These are phyloP conservation scores for Sandelia bainsii DNA, from an alignment of 2,797 vertebrate species.

Conservation along the genomic window DNA sequence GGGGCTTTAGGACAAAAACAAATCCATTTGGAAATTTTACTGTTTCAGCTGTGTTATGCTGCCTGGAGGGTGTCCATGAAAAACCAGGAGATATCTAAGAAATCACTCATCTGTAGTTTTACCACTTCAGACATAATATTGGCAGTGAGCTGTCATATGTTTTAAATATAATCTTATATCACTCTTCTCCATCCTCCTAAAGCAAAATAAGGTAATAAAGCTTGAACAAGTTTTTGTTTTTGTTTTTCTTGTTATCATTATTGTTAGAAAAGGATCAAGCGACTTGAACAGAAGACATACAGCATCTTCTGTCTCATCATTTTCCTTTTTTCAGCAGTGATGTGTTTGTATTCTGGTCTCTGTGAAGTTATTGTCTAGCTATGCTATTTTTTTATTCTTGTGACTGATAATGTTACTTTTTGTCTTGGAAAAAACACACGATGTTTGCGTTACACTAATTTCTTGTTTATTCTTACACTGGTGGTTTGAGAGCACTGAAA, in stretches of 20 bases:
- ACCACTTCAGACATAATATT: slow-evolving; percentile 67
- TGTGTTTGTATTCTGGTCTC: neutral
- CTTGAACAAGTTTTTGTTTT: slow-evolving; percentile 32
- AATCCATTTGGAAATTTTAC: slow-evolving; percentile 70
- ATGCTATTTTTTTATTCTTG: neutral
- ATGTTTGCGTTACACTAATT: slow-evolving; percentile 23
- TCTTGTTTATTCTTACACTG: slow-evolving; percentile 14
- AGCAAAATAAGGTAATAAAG: slow-evolving; percentile 49
- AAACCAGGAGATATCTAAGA: slow-evolving; percentile 72
- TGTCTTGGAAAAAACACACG: slow-evolving; percentile 3
- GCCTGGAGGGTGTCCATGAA: slow-evolving; percentile 68
- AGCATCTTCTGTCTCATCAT: neutral
- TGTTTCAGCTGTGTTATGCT: slow-evolving; percentile 50
- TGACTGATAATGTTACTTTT: slow-evolving; percentile 9
- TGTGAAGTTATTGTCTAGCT: neutral
- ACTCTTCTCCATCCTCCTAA: slow-evolving; percentile 8
- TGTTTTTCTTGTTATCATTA: slow-evolving; percentile 7
- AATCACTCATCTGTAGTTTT: slow-evolving; percentile 72
- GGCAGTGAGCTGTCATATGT: slow-evolving; percentile 49
- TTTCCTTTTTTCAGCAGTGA: neutral
- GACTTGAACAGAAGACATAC: neutral
- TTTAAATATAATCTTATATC: slow-evolving; percentile 38
- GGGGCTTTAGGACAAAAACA: slow-evolving; percentile 69
- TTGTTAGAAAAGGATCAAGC: slow-evolving; percentile 23
- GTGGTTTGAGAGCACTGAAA: slow-evolving; percentile 21